Base-by-base conservation (phyloP, 2,888 invertebrate genomes). In the Nemotelus pantherinus region DNA sequence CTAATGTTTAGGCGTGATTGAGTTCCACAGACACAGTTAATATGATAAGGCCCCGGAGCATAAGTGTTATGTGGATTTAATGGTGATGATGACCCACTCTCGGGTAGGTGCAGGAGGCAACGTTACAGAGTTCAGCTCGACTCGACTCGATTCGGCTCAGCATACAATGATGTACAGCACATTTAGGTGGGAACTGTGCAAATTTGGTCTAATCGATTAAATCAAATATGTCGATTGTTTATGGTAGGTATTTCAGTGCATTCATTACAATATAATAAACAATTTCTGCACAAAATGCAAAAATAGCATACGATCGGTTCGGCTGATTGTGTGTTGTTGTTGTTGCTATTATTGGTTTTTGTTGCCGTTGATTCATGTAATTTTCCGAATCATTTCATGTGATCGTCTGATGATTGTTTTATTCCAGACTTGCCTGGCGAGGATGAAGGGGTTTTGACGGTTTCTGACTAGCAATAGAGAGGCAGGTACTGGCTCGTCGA, bases 1-100 rank as follows among this genome's bases (percentile, higher is more conserved):
- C 65, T 65, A 48, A 10, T 25, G 72, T 60, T 44, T 60, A 74
- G 74, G 74, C 74, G 74, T 74, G 63, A 55, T 74, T 60, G 63
- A 74, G 63, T 63, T 63, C 60, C 74, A 63, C 74, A 74, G 74
- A 63, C 74, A 60, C 43, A 63, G 60, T 63, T 63, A 74, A 63
- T 41, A 63, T 74, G 74, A 74, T 74, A 63, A 74, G 74, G 50
- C 74, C 74, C 60, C 41, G 58, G 58, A 72, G 72, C 72, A 45
- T 72, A 58, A 72, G 72, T 72, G 72, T 72, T 72, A 72, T 72
- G 72, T 72, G 72, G 44, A 72, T 72, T 47, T 45, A 72, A 72
- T 58, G 72, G 60, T 47, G 44, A 47, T 72, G 72, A 72, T 72
- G 72, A 72, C 72, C 72, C 72, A 72, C 72, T 72, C 70, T 47